Conservation (phyloP, 23 tunicate genomes). For the Trididemnum miniatum region DNA sequence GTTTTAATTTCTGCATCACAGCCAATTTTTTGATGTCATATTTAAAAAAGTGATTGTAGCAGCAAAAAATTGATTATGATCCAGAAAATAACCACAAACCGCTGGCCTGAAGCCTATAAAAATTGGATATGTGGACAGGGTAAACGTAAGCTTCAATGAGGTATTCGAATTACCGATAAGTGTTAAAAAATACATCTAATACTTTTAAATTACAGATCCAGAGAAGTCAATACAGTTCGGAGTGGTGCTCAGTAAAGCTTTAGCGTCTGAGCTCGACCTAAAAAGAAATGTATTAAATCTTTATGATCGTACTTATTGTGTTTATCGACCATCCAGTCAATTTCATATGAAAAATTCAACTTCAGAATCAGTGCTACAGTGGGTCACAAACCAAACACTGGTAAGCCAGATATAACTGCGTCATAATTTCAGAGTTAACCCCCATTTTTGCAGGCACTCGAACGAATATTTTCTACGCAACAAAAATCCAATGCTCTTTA, state of each 20-base stretch:
- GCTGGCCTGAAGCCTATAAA: neutral
- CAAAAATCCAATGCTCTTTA: constrained; percentile 8
- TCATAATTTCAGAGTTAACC: neutral
- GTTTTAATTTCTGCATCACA: too few relatives aligned
- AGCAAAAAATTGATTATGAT: too few relatives aligned
- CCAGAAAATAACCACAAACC: neutral
- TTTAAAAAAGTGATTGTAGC: too few relatives aligned
- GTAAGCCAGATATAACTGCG: neutral
- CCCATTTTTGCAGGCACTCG: neutral
- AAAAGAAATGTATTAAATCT: neutral
- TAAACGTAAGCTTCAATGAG: neutral
- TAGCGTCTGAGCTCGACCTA: neutral
- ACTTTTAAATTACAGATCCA: constrained; percentile 17
- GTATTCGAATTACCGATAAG: neutral
- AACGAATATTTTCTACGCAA: neutral
- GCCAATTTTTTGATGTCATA: too few relatives aligned
- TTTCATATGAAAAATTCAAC: neutral
- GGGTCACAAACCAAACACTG: constrained; percentile 1
- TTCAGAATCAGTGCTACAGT: neutral
- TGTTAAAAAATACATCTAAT: neutral
- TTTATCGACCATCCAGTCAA: neutral
- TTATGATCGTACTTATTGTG: neutral
- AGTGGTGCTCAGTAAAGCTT: neutral
- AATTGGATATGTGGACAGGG: too few relatives aligned
- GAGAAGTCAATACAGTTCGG: neutral